phyloP scores from a whole-genome alignment of 2,888 invertebrate species.

The Cetonia aurata region DNA sequence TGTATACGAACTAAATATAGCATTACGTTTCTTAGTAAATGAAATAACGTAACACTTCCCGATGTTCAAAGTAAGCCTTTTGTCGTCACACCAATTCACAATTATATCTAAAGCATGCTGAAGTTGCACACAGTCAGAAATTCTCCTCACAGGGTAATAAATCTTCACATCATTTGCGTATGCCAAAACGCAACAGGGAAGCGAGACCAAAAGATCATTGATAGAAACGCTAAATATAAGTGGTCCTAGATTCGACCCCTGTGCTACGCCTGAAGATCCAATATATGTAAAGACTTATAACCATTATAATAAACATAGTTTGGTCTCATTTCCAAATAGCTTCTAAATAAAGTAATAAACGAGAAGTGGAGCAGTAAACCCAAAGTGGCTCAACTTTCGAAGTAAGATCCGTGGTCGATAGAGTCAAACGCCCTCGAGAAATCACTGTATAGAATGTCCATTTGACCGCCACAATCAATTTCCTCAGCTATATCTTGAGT shows the following conservation, averaged over 20 bases:
- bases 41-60: too few species aligned
- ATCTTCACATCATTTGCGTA: too few species aligned
- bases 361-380: background rate
- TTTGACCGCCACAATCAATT: background rate
- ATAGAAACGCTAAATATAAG: background rate
- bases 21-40: too few species aligned
- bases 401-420: background rate
- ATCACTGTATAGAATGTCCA: too few species aligned
- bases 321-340: background rate
- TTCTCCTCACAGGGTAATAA: too few species aligned
- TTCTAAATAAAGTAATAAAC: background rate
- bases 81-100: too few species aligned
- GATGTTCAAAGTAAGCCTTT: too few species aligned
- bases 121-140: too few species aligned
- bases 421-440: background rate
- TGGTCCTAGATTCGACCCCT: background rate
- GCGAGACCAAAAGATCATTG: background rate
- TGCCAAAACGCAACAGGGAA: too few species aligned
- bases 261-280: background rate
- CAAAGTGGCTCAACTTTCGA: background rate
- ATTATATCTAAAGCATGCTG: too few species aligned
- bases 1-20: too few species aligned
- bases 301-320: slow-evolving; percentile 3
- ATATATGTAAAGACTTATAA: background rate
- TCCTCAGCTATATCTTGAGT: background rate